Evolutionary conservation across 2,888 invertebrate genomes (phyloP).

Genomic region (Chromoteleia sp.): DNA sequence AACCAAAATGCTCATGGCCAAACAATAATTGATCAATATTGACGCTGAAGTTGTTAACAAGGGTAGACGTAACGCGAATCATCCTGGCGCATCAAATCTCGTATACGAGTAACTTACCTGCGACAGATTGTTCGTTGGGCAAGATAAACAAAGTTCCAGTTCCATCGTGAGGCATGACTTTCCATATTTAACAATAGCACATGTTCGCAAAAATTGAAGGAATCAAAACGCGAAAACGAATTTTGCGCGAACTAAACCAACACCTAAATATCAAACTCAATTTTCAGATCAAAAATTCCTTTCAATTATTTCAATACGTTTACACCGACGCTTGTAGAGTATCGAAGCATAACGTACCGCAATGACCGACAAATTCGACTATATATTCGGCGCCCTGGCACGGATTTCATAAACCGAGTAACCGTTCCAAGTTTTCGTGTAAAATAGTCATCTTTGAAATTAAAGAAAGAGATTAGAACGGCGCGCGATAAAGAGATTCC

Average conservation of each 20-base stretch:
- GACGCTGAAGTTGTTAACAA: conserved; percentile 43
- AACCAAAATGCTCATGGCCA: neutral
- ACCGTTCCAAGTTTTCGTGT: conserved; percentile 5
- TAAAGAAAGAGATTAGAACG: conserved; percentile 32
- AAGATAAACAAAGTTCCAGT: conserved; percentile 30
- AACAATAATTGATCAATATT: conserved; percentile 35
- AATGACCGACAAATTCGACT: conserved; percentile 16
- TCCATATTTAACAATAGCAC: no score
- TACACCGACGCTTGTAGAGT: neutral
- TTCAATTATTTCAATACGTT: neutral
- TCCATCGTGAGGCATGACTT: conserved; percentile 23
- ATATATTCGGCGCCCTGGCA: neutral
- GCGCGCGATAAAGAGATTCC: conserved; percentile 20
- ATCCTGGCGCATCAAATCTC: neutral
- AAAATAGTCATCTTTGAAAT: conserved; percentile 19
- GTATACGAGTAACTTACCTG: conserved; percentile 24
- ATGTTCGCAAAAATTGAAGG: conserved; percentile 1
- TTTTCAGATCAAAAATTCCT: neutral
- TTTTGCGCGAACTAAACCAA: neutral
- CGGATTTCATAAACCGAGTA: neutral
- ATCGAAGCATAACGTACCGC: conserved; percentile 3
- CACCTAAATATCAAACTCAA: neutral
- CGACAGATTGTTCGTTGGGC: neutral
- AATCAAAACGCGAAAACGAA: conserved; percentile 21
- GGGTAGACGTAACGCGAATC: conserved; percentile 14